phyloP scores from a whole-genome alignment of 2,113 vertebrate species.

The Psophia crepitans region DNA sequence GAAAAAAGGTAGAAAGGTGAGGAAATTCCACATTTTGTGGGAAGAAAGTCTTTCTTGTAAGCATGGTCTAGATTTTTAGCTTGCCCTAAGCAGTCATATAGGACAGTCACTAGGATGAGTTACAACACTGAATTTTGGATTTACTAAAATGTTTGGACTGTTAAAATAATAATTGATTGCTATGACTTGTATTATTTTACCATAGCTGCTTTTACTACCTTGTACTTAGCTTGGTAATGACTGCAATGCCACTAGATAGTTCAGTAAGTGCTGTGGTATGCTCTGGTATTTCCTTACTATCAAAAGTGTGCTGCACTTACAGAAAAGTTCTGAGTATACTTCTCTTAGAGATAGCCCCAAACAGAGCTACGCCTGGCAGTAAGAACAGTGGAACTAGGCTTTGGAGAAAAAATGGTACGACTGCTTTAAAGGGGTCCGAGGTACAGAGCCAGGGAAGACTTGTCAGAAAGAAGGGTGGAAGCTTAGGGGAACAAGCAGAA shows the following conservation, averaged over 20 bases:
- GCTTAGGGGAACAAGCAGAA: not conserved
- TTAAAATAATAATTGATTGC: not conserved
- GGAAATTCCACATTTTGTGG: not conserved
- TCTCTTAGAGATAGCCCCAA: not conserved
- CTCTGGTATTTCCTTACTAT: not conserved
- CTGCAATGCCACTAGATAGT: not conserved
- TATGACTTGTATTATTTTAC: not conserved
- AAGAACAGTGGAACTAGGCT: not conserved
- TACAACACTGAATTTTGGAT: not conserved
- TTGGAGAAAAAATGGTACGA: not conserved
- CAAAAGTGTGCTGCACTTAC: not conserved
- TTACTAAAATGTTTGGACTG: not conserved
- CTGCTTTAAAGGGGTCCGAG: not conserved
- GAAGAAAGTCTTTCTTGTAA: not conserved
- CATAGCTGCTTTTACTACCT: not conserved
- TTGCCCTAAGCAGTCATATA: not conserved
- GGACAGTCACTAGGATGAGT: not conserved
- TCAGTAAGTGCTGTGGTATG: not conserved
- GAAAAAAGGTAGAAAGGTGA: not conserved
- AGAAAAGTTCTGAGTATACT: not conserved
- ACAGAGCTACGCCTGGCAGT: not conserved
- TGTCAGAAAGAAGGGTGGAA: not conserved
- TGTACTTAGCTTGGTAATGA: not conserved
- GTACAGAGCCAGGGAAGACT: not conserved
- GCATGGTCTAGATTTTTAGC: not conserved